Percentiles rank a stretch among this genome's conserved stretches.
These are phyloP conservation scores for Tribolium freemani DNA, from an alignment of 2,888 invertebrate species.

Conservation along the genomic window DNA sequence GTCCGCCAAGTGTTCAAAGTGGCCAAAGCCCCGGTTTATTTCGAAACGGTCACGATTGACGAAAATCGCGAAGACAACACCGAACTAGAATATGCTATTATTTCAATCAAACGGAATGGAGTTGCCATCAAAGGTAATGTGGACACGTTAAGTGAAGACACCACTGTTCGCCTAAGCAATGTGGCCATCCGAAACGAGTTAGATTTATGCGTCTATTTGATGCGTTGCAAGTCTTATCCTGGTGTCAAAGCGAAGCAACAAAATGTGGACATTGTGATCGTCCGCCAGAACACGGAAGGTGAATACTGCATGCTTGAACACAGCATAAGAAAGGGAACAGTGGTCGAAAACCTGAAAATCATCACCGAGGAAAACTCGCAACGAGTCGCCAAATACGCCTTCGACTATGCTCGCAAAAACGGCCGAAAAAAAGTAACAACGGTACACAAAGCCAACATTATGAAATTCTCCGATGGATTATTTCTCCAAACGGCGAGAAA, in stretches of 20 bases:
- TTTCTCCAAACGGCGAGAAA: constrained; percentile 59
- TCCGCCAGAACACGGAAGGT: constrained; percentile 77
- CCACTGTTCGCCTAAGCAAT: constrained; percentile 60
- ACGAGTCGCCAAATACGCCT: constrained; percentile 74
- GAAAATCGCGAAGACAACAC: constrained; percentile 36
- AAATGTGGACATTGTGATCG: constrained; percentile 70
- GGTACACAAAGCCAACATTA: constrained; percentile 76
- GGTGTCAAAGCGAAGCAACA: constrained; percentile 66
- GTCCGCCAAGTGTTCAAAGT: constrained; percentile 57
- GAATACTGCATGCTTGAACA: constrained; percentile 77
- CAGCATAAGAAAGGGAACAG: constrained; percentile 71
- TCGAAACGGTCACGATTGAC: constrained; percentile 58
- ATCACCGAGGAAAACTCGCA: constrained; percentile 70
- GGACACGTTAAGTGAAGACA: constrained; percentile 51
- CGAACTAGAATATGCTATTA: constrained; percentile 53
- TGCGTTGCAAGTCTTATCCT: constrained; percentile 71
- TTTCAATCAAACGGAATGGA: constrained; percentile 57
- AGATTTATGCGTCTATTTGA: constrained; percentile 73
- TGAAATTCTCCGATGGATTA: constrained; percentile 61
- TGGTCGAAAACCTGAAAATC: constrained; percentile 75
- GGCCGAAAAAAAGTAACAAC: constrained; percentile 74
- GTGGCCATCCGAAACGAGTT: constrained; percentile 71
- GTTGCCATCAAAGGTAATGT: constrained; percentile 60
- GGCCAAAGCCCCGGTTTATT: constrained; percentile 61
- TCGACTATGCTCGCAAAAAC: constrained; percentile 72